These are phyloP conservation scores for Chaetorhynchus papuensis DNA, from an alignment of 2,113 vertebrate genomes.

Conservation along the genomic window DNA sequence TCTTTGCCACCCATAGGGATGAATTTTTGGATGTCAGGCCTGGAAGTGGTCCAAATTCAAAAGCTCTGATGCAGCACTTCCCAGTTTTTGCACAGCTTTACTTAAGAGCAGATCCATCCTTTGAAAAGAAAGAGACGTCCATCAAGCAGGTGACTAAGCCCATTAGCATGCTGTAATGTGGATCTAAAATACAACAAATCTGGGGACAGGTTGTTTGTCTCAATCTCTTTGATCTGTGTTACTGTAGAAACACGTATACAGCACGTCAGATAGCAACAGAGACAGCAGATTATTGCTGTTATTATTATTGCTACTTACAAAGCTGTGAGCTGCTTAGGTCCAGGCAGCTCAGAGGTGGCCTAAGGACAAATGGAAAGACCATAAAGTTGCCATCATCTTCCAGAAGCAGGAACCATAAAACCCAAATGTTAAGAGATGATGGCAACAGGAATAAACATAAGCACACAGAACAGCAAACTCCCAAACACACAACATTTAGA, in stretches of 20 bases:
- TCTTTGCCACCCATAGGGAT: constrained; percentile 14
- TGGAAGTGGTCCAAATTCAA: not conserved
- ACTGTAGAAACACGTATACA: not conserved
- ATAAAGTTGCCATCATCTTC: not conserved
- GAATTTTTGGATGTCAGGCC: not conserved
- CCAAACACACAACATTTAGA: not conserved
- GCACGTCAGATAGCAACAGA: not conserved
- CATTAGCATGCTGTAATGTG: not conserved
- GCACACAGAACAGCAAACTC: not conserved
- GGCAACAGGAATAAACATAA: not conserved
- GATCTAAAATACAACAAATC: not conserved
- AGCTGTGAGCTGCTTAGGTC: not conserved
- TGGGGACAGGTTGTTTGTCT: not conserved
- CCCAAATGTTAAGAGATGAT: not conserved
- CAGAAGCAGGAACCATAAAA: not conserved
- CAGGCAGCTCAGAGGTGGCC: not conserved
- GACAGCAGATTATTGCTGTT: not conserved
- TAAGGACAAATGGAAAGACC: not conserved
- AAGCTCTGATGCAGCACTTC: not conserved
- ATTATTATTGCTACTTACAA: not conserved
- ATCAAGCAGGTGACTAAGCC: not conserved
- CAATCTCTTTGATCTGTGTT: not conserved
- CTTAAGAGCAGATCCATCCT: not conserved
- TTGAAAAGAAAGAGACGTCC: not conserved
- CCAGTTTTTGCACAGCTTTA: not conserved